Evolutionary conservation across 2,888 invertebrate genomes (phyloP), one percentile per base, ranked within the genome.

Genomic region (Ennomos erosarius): DNA sequence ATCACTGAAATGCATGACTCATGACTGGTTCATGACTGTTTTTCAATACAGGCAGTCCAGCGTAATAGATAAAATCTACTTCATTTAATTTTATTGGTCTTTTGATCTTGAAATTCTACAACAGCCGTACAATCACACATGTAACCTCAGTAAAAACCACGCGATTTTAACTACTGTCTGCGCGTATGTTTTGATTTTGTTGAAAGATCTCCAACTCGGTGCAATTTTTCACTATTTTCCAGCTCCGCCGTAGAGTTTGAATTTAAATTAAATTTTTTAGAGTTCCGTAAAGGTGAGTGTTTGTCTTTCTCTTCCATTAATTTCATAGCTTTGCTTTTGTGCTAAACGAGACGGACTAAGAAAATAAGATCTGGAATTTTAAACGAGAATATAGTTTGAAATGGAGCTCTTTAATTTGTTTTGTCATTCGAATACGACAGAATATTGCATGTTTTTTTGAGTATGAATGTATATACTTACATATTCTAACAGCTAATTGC

Each of bases 271-370:
- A 44, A 59, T 55, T 68, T 65, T 56, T 60, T 35, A 26, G 51
- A 59, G 59, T 42, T 54, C 52, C 38, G 37, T 38, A 54, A 56
- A 51, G 64, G 59, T 52, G 51, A 50, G 53, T 55, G 60, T 69
- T 69, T 67, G 67, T 64, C 62, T 66, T 67, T 64, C 66, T 62
- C 51, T 57, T 65, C 53, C 66, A 66, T 67, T 69, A 67, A 65
- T 66, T 67, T 63, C 53, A 63, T 58, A 61, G 59, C 59, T 60
- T 59, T 63, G 44, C 50, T 57, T 57, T 49, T 26, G 49, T 36
- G 11, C 44, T 59, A 34, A 35, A 55, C 46, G 44, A 54, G 54
- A 38, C 33, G 48, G 35, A 59, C 16, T 55, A 34, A 47, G 54
- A 49, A 44, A 40, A 40, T 33, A n/a, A 10, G 8, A 13, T 45